Conservation (phyloP, 2,113 vertebrate genomes). For the Hippopotamus amphibius region DNA sequence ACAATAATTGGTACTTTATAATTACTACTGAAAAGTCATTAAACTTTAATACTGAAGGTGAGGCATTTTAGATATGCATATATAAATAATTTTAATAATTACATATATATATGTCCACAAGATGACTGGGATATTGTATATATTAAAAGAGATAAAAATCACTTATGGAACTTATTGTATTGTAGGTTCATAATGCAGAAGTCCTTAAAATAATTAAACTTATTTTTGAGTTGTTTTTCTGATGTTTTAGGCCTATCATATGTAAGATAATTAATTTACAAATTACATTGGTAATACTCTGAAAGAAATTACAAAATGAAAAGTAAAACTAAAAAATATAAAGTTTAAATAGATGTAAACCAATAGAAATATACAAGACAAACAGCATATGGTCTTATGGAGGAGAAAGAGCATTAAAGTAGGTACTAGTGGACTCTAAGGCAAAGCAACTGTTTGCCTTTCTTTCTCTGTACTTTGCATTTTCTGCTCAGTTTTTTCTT, state of each 20-base stretch:
- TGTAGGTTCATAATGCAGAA: not conserved
- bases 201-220: not conserved
- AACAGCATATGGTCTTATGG: not conserved
- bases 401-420: not conserved
- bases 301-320: not conserved
- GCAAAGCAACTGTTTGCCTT: not conserved
- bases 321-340: not conserved
- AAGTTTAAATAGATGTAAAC: not conserved
- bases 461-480: not conserved
- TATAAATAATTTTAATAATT: not conserved
- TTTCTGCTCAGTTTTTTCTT: not conserved
- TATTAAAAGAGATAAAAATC: not conserved
- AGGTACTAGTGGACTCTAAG: accelerated
- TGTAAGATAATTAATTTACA: not conserved
- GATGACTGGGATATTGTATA: not conserved
- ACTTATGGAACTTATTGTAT: not conserved
- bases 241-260: not conserved
- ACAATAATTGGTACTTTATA: not conserved
- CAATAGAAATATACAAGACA: not conserved
- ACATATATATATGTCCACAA: not conserved
- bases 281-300: not conserved
- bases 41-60: not conserved
- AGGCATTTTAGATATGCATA: not conserved
- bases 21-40: not conserved
- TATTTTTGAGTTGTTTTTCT: not conserved